A percentile compares a stretch with the other conserved stretches of the same genome.
Evolutionary conservation across 2,113 vertebrate genomes (phyloP).

Genomic region (Charina bottae): DNA sequence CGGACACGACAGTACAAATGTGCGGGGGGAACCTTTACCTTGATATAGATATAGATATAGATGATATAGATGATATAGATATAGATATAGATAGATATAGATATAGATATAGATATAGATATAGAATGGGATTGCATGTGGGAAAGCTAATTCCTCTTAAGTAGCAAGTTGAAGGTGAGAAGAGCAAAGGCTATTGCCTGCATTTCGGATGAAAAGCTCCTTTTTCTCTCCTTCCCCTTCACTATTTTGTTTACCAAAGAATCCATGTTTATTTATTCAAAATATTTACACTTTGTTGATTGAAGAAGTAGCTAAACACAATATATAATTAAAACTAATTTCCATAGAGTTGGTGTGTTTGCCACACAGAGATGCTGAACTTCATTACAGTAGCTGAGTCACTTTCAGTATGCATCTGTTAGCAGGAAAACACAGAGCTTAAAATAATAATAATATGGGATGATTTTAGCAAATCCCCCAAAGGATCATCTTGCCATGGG

Average conservation of each 20-base stretch:
- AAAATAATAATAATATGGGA: slow-evolving; percentile 30
- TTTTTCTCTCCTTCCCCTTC: neutral
- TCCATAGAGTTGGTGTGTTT: slow-evolving; percentile 5
- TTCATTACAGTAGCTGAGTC: slow-evolving; percentile 28
- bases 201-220: neutral
- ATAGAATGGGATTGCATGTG: neutral
- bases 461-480: slow-evolving; percentile 6
- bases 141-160: neutral
- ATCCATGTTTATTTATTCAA: slow-evolving; percentile 15
- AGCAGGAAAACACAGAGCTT: slow-evolving; percentile 9
- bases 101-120: too few species aligned
- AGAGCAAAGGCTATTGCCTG: neutral
- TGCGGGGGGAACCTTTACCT: too few species aligned
- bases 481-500: neutral
- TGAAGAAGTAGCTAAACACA: slow-evolving; percentile 35
- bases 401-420: slow-evolving; percentile 31
- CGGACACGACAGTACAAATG: too few species aligned
- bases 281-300: slow-evolving; percentile 45
- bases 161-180: neutral
- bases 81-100: too few species aligned
- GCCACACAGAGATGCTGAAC: slow-evolving; percentile 17
- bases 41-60: too few species aligned
- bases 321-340: slow-evolving; percentile 41
- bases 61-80: too few species aligned
- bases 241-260: neutral